Evolutionary conservation across 2,113 vertebrate genomes (phyloP).

Genomic region (Galeopterus variegatus): DNA sequence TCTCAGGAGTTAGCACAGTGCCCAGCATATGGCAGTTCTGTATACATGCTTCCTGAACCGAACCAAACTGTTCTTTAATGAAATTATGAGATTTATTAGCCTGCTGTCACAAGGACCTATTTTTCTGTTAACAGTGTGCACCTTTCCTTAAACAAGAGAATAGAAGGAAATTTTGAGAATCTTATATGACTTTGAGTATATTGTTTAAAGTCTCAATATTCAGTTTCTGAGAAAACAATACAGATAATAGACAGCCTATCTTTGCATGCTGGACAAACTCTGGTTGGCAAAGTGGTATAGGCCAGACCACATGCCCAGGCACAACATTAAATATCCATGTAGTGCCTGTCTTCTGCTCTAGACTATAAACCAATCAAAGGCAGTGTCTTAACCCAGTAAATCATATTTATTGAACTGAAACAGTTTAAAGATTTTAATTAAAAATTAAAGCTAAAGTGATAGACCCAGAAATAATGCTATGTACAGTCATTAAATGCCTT

Average conservation of each 20-base stretch:
- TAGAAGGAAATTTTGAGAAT: slow-evolving; percentile 8
- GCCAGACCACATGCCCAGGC: background rate
- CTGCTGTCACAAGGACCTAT: background rate
- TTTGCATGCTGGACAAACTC: background rate
- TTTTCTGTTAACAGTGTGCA: background rate
- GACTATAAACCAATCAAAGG: background rate
- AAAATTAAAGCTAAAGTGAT: slow-evolving; percentile 4
- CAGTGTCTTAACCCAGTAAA: background rate
- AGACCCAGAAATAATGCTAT: background rate
- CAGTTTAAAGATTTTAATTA: background rate
- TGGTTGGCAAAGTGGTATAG: background rate
- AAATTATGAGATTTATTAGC: background rate
- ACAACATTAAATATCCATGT: background rate
- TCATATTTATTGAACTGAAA: slow-evolving; percentile 6
- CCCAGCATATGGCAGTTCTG: background rate
- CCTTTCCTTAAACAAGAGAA: slow-evolving; percentile 39
- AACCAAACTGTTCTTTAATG: background rate
- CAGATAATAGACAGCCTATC: background rate
- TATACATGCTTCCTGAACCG: background rate
- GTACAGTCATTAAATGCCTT: background rate
- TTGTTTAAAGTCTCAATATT: background rate
- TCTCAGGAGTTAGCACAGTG: background rate
- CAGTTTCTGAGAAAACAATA: background rate
- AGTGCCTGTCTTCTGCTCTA: background rate
- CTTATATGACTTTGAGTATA: background rate